A percentile compares a stretch with the other conserved stretches of the same genome.
Conservation (phyloP, 2,113 vertebrate species). For the Lutjanus erythropterus region DNA sequence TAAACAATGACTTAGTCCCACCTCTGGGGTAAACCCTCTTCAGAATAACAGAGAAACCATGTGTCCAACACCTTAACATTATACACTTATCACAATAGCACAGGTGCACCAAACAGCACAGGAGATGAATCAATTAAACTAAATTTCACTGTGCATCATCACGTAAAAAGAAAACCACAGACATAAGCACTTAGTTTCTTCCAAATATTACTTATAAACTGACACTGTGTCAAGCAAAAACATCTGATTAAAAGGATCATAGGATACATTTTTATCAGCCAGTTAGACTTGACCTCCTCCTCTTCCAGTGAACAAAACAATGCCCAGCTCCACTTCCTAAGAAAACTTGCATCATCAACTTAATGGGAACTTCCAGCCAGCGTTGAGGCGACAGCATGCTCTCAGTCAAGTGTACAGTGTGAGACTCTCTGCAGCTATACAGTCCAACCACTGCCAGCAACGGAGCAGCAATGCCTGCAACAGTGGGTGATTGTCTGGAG, state of each 20-base stretch:
- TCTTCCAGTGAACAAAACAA: constrained; percentile 1
- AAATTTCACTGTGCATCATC: neutral
- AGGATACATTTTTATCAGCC: neutral
- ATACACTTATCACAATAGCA: neutral
- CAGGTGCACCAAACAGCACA: neutral
- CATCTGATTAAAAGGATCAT: neutral
- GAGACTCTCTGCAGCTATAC: constrained; percentile 32
- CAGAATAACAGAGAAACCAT: neutral
- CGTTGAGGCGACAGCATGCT: constrained; percentile 11
- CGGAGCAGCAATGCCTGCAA: constrained; percentile 61
- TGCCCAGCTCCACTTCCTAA: neutral
- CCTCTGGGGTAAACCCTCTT: too few species aligned
- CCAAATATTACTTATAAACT: neutral
- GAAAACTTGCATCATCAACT: constrained; percentile 25
- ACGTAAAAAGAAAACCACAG: neutral
- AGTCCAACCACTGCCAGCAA: constrained; percentile 47
- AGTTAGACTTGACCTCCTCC: neutral
- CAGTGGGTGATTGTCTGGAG: constrained; percentile 76
- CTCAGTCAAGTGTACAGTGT: constrained; percentile 38
- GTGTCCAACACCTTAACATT: neutral
- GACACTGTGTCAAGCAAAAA: neutral
- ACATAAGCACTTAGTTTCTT: neutral
- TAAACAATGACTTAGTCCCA: too few species aligned
- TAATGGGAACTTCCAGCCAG: neutral
- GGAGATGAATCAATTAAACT: neutral